These are phyloP conservation scores for Agrotis puta DNA, from an alignment of 2,888 invertebrate genomes.

Conservation along the genomic window DNA sequence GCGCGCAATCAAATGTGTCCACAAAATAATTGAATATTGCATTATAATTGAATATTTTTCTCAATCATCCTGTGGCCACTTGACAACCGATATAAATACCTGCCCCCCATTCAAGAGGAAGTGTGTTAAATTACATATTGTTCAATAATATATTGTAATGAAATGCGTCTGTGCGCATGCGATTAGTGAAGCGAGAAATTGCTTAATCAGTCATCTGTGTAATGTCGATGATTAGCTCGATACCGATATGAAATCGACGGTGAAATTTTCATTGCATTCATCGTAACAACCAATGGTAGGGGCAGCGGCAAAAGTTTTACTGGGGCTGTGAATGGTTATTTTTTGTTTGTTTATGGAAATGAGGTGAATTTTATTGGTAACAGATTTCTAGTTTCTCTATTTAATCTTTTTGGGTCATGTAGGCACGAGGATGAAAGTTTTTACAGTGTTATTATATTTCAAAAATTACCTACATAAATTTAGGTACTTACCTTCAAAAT, in stretches of 20 bases:
- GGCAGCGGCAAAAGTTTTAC: constrained; percentile 48
- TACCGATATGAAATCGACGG: constrained; percentile 84
- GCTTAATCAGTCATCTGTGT: constrained; percentile 89
- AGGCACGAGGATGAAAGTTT: background rate
- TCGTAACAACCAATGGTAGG: constrained; percentile 58
- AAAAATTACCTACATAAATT: too few relatives aligned
- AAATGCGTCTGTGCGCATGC: constrained; percentile 81
- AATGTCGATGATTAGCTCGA: constrained; percentile 85
- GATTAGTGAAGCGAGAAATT: constrained; percentile 86
- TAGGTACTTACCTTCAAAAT: too few relatives aligned
- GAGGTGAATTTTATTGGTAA: background rate
- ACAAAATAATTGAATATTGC: constrained; percentile 23
- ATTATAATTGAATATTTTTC: constrained; percentile 32
- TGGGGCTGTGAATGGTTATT: constrained; percentile 1
- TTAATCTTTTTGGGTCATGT: background rate
- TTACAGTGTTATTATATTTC: too few relatives aligned
- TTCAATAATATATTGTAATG: constrained; percentile 86
- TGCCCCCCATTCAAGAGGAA: constrained; percentile 77
- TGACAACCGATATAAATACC: constrained; percentile 76
- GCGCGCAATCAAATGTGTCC: background rate
- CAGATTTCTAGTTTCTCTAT: background rate
- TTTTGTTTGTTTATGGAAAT: background rate
- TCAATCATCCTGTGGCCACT: constrained; percentile 58
- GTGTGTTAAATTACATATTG: constrained; percentile 87
- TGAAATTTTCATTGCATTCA: constrained; percentile 76